Evolutionary conservation across 2,113 vertebrate species (phyloP).

Genomic region (Emberiza fucata): DNA sequence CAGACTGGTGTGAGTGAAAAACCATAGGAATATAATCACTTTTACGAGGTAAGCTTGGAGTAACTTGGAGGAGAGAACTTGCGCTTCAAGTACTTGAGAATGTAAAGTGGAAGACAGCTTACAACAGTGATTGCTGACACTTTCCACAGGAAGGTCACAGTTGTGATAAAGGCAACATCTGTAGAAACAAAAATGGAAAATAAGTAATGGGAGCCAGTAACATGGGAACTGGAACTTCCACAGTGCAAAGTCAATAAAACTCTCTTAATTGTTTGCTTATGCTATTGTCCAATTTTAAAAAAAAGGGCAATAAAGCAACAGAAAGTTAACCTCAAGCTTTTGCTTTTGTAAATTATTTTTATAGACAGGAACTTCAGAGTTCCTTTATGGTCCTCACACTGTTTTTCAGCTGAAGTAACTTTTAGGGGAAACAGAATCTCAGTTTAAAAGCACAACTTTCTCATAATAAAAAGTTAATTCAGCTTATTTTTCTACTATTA

Average conservation of each 20-base stretch:
- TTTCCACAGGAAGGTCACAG: conserved; percentile 95
- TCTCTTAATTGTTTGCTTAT: neutral
- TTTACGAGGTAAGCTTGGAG: conserved; percentile 91
- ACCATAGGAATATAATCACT: conserved; percentile 1
- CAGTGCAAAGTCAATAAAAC: neutral
- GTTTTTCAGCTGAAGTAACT: neutral
- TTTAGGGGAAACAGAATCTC: neutral
- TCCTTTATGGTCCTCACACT: neutral
- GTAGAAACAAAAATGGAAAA: conserved; percentile 14
- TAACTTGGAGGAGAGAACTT: conserved; percentile 97
- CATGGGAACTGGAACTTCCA: neutral
- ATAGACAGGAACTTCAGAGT: neutral
- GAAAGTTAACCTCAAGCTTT: neutral
- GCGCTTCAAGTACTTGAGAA: conserved; percentile 95
- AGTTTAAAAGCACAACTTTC: neutral
- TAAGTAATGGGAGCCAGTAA: neutral
- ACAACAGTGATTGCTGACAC: conserved; percentile 93
- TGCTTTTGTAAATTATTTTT: neutral
- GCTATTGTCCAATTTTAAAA: neutral
- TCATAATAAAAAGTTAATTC: neutral
- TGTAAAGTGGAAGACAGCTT: conserved; percentile 99
- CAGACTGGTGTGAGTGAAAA: conserved; percentile 4
- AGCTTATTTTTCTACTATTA: neutral
- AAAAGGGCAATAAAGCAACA: neutral
- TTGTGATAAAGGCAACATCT: conserved; percentile 94